These are phyloP conservation scores for Scaptomyza caliginosa DNA, from an alignment of 2,888 invertebrate species.

Conservation along the genomic window DNA sequence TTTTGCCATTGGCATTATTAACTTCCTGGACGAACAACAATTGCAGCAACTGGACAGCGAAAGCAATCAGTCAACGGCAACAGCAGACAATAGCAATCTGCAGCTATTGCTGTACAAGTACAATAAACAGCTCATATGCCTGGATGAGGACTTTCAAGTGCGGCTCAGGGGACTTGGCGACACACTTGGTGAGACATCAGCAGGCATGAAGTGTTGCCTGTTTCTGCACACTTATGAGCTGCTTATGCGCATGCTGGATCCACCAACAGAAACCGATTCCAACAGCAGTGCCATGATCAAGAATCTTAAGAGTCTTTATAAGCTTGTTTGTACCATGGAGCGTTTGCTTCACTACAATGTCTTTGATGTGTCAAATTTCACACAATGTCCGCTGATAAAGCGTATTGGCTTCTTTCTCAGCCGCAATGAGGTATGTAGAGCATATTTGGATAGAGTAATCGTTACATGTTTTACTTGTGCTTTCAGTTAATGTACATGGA, in stretches of 20 bases:
- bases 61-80: not conserved
- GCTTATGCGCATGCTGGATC: constrained; percentile 79
- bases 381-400: constrained; percentile 79
- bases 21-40: constrained; percentile 72
- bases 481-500: constrained; percentile 76
- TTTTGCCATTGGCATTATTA: constrained; percentile 78
- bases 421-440: constrained; percentile 73
- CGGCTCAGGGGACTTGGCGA: not conserved
- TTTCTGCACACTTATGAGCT: constrained; percentile 79
- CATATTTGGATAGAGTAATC: not conserved
- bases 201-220: constrained; percentile 65
- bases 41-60: constrained; percentile 18
- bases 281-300: constrained; percentile 52
- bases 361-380: constrained; percentile 60
- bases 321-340: constrained; percentile 67
- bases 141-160: constrained; percentile 52
- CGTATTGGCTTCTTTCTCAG: constrained; percentile 81
- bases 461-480: not conserved
- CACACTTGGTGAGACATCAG: not conserved
- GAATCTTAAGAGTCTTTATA: constrained; percentile 68
- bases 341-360: constrained; percentile 74
- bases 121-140: constrained; percentile 72
- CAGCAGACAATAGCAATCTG: constrained; percentile 3
- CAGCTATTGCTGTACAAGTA: constrained; percentile 75
- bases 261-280: constrained; percentile 59